Percentiles rank a stretch among this genome's conserved stretches.
phyloP scores from a whole-genome alignment of 2,113 vertebrate genomes.

The Poeciliopsis retropinna region DNA sequence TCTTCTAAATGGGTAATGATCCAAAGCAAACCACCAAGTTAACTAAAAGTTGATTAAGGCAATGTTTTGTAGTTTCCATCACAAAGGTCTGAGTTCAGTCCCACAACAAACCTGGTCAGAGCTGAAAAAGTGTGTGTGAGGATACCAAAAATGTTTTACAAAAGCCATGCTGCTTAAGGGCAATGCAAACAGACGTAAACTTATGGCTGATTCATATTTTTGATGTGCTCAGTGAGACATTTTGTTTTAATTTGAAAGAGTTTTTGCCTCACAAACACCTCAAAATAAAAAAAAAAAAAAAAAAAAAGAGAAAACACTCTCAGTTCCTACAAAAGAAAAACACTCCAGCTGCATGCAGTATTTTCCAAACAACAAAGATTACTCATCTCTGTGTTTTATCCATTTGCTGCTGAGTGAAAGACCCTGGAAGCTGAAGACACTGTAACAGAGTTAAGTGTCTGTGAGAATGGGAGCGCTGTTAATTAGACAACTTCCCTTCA shows the following conservation, averaged over 20 bases:
- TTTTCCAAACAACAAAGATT: constrained; percentile 27
- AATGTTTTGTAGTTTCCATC: too few species aligned
- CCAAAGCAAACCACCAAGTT: background rate
- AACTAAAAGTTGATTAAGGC: background rate
- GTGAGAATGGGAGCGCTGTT: constrained; percentile 44
- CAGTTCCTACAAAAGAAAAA: constrained; percentile 41
- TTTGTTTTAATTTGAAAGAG: background rate
- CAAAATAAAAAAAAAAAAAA: background rate
- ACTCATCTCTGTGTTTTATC: constrained; percentile 14
- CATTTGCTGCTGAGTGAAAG: constrained; percentile 28
- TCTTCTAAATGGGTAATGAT: background rate
- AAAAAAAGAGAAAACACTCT: constrained; percentile 14
- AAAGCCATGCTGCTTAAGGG: background rate
- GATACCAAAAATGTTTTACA: too few species aligned
- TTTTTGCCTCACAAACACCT: background rate
- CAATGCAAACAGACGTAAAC: background rate
- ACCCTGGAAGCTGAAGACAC: constrained; percentile 41
- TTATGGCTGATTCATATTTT: background rate
- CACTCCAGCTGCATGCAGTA: constrained; percentile 36
- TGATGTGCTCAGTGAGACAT: background rate
- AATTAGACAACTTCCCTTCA: constrained; percentile 58
- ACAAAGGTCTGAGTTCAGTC: too few species aligned
- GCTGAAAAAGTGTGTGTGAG: too few species aligned
- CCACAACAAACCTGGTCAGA: too few species aligned
- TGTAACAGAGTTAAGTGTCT: constrained; percentile 38